Evolutionary conservation across 2,888 invertebrate species (phyloP).

Genomic region (Panzeria rudis): DNA sequence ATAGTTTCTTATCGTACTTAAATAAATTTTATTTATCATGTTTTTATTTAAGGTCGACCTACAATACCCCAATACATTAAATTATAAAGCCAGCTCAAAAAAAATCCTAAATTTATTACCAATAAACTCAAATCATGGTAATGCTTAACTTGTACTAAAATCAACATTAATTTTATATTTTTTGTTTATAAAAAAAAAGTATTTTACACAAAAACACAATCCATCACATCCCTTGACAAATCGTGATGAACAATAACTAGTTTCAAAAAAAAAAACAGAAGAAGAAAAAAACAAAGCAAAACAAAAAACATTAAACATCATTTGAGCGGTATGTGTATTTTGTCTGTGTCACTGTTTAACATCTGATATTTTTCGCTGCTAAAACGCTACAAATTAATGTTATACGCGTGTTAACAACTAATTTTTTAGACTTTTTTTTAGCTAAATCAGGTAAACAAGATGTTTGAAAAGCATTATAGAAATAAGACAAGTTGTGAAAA

Average conservation of each 20-base stretch:
- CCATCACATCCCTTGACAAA: conserved; percentile 29
- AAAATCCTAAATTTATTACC: neutral
- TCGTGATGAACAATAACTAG: conserved; percentile 6
- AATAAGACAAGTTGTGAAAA: conserved; percentile 9
- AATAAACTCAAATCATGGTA: conserved; percentile 3
- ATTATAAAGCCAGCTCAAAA: neutral
- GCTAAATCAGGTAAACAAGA: conserved; percentile 20
- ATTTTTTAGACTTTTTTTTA: neutral
- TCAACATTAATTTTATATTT: neutral
- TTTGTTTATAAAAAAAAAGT: neutral
- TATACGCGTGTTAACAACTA: conserved; percentile 53
- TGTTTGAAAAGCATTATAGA: conserved; percentile 11
- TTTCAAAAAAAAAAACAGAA: neutral
- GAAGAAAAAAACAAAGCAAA: neutral
- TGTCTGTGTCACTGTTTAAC: conserved; percentile 33
- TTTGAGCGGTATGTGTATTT: neutral
- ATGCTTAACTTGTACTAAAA: neutral
- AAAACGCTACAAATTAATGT: conserved; percentile 48
- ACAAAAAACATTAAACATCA: neutral
- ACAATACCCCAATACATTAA: too few species aligned
- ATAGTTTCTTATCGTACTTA: too few species aligned
- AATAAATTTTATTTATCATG: too few species aligned
- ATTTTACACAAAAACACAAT: conserved; percentile 7
- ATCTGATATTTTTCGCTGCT: conserved; percentile 27
- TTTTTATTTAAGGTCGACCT: too few species aligned